These are phyloP conservation scores for Sebastes schlegelii DNA, from an alignment of 2,113 vertebrate genomes.

Conservation along the genomic window DNA sequence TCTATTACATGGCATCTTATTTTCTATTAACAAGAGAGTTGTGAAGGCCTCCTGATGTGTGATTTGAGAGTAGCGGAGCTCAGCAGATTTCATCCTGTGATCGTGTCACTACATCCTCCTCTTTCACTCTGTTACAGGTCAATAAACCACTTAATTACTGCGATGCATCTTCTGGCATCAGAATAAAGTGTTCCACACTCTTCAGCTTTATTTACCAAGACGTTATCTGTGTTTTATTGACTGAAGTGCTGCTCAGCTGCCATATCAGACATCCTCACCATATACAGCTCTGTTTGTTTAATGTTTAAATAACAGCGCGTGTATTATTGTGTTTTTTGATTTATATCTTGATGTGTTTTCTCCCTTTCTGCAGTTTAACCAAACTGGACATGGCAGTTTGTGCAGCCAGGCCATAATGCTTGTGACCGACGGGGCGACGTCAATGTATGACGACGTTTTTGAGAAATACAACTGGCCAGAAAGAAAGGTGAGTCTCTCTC, in stretches of 20 bases:
- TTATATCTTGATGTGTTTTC: neutral
- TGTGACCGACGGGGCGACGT: conserved; percentile 95
- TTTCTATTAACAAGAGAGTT: neutral
- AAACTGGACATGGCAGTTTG: conserved; percentile 94
- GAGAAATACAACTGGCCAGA: conserved; percentile 97
- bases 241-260: neutral
- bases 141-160: conserved; percentile 81
- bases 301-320: neutral
- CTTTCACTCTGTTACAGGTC: conserved; percentile 68
- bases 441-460: conserved; percentile 95
- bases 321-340: neutral
- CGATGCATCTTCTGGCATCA: conserved; percentile 72
- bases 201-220: conserved; percentile 53
- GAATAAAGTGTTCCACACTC: conserved; percentile 47
- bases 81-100: conserved; percentile 56
- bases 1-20: neutral
- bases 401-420: conserved; percentile 99
- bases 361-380: conserved; percentile 89
- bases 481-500: conserved; percentile 88
- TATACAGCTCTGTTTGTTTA: conserved; percentile 4
- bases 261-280: conserved; percentile 14
- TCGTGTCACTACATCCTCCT: conserved; percentile 30
- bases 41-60: neutral
- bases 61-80: conserved; percentile 44
- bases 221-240: conserved; percentile 42